Base-by-base conservation (phyloP, 2,797 vertebrate genomes). In the Urocyon cinereoargenteus region DNA sequence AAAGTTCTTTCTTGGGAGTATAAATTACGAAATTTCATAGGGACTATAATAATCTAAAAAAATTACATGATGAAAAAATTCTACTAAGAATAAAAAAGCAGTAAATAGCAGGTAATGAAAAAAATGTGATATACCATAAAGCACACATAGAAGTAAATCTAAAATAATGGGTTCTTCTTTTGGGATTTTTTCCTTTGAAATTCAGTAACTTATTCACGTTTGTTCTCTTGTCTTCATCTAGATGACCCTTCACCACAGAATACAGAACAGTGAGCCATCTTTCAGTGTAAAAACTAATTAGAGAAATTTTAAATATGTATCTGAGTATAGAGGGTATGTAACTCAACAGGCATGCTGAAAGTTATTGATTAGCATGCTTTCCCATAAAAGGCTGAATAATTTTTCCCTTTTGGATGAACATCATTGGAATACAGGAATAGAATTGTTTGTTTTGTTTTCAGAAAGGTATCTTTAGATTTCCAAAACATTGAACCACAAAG, bases 131-230 rank as follows among this genome's bases (percentile, higher is more conserved):
- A 7, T 53, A 0, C 11, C 26, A 51, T 73, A 51, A 89, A 91
- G 22, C 34, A 40, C 16, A 77, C 14, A n/a, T 14, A 94, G 49
- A 94, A 94, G 84, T 90, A 73, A 68, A 3, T 49, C 22, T 68
- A 78, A 96, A 90, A 73, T 83, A 6, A 18, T 12, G 7, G 21
- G 6, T 5, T 73, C 24, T 84, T n/a, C 22, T 36, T 86, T 9
- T 2, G 51, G 79, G 21, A 92, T 45, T 51, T n/a, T n/a, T 84
- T 86, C 45, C 45, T 84, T 94, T 68, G 81, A 94, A 96, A 94
- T 92, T 95, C 49, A 96, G 24, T 21, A 91, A 77, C 11, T 88
- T 90, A 59, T 59, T 68, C 40, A 86, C 28, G 1, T 87, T 90
- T 28, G 72, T 70, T 72, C 31, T 78, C 61, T 45, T 36, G 34